These are phyloP conservation scores for Caenorhabditis doughertyi DNA, from an alignment of 2,888 invertebrate genomes.

Conservation along the genomic window DNA sequence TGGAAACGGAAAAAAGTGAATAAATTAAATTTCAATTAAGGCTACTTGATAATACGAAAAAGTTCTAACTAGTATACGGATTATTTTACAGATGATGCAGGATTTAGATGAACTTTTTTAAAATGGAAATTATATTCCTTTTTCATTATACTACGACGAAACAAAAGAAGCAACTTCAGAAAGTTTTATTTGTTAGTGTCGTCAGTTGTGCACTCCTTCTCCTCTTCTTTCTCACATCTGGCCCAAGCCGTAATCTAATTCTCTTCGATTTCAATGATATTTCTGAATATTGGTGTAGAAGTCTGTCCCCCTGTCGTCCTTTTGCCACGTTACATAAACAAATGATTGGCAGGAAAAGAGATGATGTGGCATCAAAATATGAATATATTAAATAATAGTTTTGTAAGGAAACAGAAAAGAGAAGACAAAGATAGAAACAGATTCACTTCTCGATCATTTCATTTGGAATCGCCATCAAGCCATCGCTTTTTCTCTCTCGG, in stretches of 20 bases:
- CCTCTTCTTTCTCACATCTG: not conserved
- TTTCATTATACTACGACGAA: not conserved
- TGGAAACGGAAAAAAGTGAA: no score
- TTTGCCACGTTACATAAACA: constrained; percentile 6
- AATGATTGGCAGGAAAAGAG: not conserved
- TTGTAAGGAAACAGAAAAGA: not conserved
- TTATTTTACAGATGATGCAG: no score
- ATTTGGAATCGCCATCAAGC: not conserved
- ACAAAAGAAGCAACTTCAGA: constrained; percentile 13
- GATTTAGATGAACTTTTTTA: no score
- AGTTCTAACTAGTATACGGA: no score
- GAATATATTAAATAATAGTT: not conserved
- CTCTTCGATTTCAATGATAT: not conserved
- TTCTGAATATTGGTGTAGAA: constrained; percentile 5
- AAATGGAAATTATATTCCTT: no score
- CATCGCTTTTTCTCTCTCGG: constrained; percentile 2
- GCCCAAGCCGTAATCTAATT: not conserved
- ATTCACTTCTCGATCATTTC: not conserved
- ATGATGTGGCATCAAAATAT: not conserved
- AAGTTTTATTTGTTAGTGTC: constrained; percentile 5
- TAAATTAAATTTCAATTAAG: no score
- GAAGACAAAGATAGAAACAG: not conserved
- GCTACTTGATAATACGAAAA: no score
- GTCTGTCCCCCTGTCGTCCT: not conserved
- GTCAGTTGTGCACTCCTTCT: constrained; percentile 16